Base-by-base conservation (phyloP, 2,113 vertebrate species). In the Serinus canaria region DNA sequence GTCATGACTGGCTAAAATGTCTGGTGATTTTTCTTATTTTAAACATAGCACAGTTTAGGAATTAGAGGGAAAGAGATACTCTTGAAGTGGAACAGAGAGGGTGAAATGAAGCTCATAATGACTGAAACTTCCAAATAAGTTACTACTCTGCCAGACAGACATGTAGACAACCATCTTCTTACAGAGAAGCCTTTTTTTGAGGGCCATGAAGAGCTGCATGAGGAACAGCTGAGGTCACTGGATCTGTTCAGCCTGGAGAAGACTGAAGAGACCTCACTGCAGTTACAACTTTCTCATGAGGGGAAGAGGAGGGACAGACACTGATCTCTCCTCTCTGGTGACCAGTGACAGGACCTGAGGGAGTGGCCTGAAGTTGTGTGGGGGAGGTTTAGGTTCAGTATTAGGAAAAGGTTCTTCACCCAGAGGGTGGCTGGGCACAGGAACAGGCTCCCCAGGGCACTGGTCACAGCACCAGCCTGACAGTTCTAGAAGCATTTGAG, bases 31-130 rank as follows among this genome's bases (percentile, higher is more conserved):
- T 94, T 92, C 70, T 53, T 24, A 76, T 19, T 90, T 92, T 79
- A 80, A 93, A 62, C 6, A 1, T 60, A 22, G 41, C 56, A 13
- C 9, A 7, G 24, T 90, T 95, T 74, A 58, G 37, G 55, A 87
- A 92, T 78, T 86, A 83, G 85, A 96, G 27, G 28, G 75, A 96
- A 97, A 67, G 20, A 67, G 21, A 30, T 31, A 20, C 23, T 76
- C 20, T 19, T 80, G 15, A 87, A 92, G 80, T 28, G 25, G 37
- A 64, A 72, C 7, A 47, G 20, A 27, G 49, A 55, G 11, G 17
- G 8, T 82, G 47, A 87, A 80, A 43, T 78, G 6, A 59, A 79
- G n/a, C 58, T 59, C 23, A 56, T 77, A 70, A 25, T 22, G 5
- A 58, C 16, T 64, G 81, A 88, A 84, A 55, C 63, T 63, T 79